These are phyloP conservation scores for Tricholaema leucomelas DNA, from an alignment of 2,113 vertebrate genomes.

Conservation along the genomic window DNA sequence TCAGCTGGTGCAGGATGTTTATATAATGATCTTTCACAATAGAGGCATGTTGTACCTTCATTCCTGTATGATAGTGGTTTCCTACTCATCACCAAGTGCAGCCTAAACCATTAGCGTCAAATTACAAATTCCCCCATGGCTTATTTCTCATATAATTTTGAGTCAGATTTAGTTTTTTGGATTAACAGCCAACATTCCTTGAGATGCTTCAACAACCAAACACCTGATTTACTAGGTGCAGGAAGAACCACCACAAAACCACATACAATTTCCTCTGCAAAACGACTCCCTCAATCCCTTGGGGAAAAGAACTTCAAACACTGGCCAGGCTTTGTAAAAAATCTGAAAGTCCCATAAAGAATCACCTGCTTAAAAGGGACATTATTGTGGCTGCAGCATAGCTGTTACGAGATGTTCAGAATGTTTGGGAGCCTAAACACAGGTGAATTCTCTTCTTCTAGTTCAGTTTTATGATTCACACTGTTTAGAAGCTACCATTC, in stretches of 20 bases:
- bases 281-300: neutral
- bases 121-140: neutral
- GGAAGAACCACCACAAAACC: neutral
- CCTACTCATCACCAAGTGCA: neutral
- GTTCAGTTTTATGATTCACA: neutral
- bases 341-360: neutral
- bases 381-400: neutral
- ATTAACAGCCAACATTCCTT: neutral
- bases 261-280: neutral
- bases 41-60: neutral
- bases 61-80: neutral
- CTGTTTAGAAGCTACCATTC: neutral
- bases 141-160: neutral
- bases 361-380: neutral
- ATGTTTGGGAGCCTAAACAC: neutral
- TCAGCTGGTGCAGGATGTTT: neutral
- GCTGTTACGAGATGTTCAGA: neutral
- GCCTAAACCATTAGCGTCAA: neutral
- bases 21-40: neutral
- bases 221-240: neutral
- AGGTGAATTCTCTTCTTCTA: neutral
- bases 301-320: neutral
- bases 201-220: neutral
- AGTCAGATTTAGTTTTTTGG: neutral
- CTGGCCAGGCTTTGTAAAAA: neutral